Evolutionary conservation across 2,888 invertebrate genomes (phyloP).

Genomic region (Endotricha flammealis): DNA sequence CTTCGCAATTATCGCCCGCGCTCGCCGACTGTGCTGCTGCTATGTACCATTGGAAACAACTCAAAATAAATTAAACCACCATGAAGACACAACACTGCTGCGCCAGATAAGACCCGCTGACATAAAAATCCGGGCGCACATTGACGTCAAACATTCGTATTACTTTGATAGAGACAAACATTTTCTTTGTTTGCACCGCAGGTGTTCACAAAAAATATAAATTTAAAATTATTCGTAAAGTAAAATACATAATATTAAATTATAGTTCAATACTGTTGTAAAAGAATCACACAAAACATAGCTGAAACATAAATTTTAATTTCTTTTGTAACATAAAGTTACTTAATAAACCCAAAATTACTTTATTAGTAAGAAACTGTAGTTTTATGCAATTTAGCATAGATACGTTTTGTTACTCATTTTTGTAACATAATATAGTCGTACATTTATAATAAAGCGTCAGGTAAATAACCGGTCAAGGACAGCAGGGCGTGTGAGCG

Average conservation of each 20-base stretch:
- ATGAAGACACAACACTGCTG: conserved; percentile 1
- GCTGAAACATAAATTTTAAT: too few relatives aligned
- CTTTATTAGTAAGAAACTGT: too few relatives aligned
- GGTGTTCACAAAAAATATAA: background rate
- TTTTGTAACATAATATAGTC: conserved; percentile 1
- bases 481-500: conserved; percentile 7
- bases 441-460: conserved; percentile 2
- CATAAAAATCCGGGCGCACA: background rate
- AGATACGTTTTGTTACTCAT: too few relatives aligned
- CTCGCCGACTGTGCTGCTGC: conserved; percentile 34
- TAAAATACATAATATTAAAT: too few relatives aligned
- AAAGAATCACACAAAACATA: too few relatives aligned
- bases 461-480: conserved; percentile 11
- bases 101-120: background rate
- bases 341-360: too few relatives aligned
- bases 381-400: too few relatives aligned
- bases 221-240: too few relatives aligned
- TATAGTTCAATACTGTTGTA: too few relatives aligned
- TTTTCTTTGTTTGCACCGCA: background rate
- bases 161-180: conserved; percentile 1
- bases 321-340: too few relatives aligned
- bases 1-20: conserved; percentile 66
- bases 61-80: conserved; percentile 8
- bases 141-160: conserved; percentile 5
- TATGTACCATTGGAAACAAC: conserved; percentile 14